Percentiles rank a stretch among this genome's conserved stretches.
phyloP scores from a whole-genome alignment of 1,140 invertebrate genomes.

The Scaptomyza pallida region DNA sequence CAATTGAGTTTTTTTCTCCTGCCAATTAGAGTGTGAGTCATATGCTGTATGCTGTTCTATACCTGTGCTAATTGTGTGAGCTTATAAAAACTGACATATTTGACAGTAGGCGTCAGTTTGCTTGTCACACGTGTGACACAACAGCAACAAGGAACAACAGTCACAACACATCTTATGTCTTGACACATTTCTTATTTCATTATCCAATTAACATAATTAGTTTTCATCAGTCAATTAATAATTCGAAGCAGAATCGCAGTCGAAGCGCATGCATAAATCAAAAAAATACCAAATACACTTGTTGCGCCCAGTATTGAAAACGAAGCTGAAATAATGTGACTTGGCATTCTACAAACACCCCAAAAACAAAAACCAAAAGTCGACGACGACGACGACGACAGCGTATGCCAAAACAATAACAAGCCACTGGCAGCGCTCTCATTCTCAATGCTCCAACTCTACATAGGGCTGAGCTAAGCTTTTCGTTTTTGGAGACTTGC shows the following conservation, averaged over 20 bases:
- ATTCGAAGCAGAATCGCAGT: conserved; percentile 61
- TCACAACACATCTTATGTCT: conserved; percentile 43
- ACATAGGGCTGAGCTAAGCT: conserved; percentile 45
- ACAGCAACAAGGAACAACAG: conserved; percentile 16
- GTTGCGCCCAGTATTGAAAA: conserved; percentile 73
- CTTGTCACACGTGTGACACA: conserved; percentile 22
- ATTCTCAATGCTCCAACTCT: conserved; percentile 54
- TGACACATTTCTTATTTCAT: conserved; percentile 80
- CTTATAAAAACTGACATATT: conserved; percentile 2
- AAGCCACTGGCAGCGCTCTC: conserved; percentile 55
- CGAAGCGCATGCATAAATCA: conserved; percentile 74
- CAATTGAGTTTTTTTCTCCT: conserved; percentile 30
- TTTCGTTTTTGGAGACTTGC: conserved; percentile 64
- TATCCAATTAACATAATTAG: conserved; percentile 81
- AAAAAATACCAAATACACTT: conserved; percentile 75
- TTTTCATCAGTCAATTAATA: conserved; percentile 82
- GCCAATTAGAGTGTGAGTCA: conserved; percentile 25
- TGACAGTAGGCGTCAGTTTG: conserved; percentile 22
- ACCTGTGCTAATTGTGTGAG: background rate
- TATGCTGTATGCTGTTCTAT: background rate
- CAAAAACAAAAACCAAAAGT: conserved; percentile 37
- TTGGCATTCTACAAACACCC: conserved; percentile 57
- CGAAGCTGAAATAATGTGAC: conserved; percentile 63
- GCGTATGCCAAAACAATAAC: conserved; percentile 69
- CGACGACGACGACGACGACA: conserved; percentile 24